Base-by-base conservation (phyloP, 2,113 vertebrate species). In the Nothocercus julius region DNA sequence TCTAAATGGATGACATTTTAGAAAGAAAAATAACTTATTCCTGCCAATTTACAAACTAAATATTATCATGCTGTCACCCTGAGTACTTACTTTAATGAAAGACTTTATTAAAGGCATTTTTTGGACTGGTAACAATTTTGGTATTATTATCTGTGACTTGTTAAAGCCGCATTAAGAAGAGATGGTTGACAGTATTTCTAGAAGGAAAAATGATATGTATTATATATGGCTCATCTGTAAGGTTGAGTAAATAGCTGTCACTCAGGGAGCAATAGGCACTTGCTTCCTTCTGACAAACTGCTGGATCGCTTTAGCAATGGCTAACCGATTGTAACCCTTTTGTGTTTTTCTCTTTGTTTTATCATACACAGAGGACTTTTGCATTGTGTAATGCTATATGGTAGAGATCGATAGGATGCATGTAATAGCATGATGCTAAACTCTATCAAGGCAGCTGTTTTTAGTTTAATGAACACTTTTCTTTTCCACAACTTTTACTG, bases 21-120 rank as follows among this genome's bases (percentile, higher is more conserved):
- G 75, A 82, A 91, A 66, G 75, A 83, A 93, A 96, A 92, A 78
- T 80, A 86, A 77, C 75, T 88, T 90, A 82, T 80, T 56, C 61
- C 40, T 86, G 81, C 49, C 90, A 79, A 72, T 79, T 82, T 90
- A 40, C 21, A 67, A 66, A 54, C 73, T 73, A 59, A 91, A 88
- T 75, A 25, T 85, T 95, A 90, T 93, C 89, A 86, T 38, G 45
- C 78, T 95, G 85, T 93, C 89, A 95, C 85, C 73, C 30, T 86
- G 80, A 80, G 59, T 92, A 59, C 75, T 87, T 94, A 16, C 54
- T 80, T 85, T 92, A 91, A 76, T 92, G 90, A 67, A 92, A 82
- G 59, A 89, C 69, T 88, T 89, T 92, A 89, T 18, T 95, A 92
- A 95, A 92, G 59, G 32, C 32, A 44, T 85, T 87, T 87, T 81